Conservation (phyloP, 2,888 invertebrate species). For the Gortyna flavago region DNA sequence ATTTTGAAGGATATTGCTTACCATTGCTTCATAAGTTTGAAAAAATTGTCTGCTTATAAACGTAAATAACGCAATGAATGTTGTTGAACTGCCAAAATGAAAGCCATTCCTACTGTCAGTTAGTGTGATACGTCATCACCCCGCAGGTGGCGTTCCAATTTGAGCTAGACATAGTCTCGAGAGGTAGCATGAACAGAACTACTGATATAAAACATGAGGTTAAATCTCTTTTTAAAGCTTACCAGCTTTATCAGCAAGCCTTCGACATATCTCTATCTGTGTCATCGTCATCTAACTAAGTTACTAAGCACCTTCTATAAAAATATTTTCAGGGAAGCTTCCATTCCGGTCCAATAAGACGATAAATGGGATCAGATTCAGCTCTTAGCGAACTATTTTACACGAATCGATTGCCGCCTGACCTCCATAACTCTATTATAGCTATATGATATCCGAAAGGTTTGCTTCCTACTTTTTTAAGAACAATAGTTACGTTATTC, state of each 20-base stretch:
- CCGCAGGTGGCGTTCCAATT: not conserved
- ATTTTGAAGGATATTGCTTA: not conserved
- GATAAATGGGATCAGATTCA: not conserved
- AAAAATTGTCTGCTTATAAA: not conserved
- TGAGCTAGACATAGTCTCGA: not conserved
- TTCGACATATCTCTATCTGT: not conserved
- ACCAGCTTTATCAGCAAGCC: not conserved
- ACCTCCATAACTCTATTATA: constrained; percentile 22
- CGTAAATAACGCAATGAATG: not conserved
- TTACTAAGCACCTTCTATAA: not conserved
- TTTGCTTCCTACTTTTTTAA: constrained; percentile 3
- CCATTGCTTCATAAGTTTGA: not conserved
- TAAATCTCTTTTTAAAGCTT: not conserved
- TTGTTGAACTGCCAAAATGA: not conserved
- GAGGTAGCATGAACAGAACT: not conserved
- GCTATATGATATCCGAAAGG: constrained; percentile 2
- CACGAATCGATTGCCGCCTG: constrained; percentile 2
- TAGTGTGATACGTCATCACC: not conserved
- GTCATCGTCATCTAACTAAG: not conserved
- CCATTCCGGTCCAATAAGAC: not conserved
- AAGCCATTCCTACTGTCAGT: not conserved
- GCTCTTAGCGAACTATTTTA: not conserved
- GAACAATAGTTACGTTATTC: constrained; percentile 20
- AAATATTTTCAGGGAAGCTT: not conserved
- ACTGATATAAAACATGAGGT: not conserved